Conservation (phyloP, 2,113 vertebrate species). For the Xerus inauris region DNA sequence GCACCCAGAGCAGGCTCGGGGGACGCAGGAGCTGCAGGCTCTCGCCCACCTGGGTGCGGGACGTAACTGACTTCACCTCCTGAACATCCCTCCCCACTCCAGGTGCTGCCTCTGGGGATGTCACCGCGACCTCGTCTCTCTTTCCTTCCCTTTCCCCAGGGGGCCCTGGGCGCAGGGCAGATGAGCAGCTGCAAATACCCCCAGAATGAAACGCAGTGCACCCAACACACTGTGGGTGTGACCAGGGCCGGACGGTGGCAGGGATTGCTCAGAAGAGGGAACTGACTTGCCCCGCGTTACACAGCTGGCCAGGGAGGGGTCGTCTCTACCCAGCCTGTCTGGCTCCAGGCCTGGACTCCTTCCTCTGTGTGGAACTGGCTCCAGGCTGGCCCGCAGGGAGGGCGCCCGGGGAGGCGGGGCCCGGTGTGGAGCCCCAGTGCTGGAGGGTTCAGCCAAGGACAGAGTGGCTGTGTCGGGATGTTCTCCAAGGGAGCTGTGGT, state of each 20-base stretch:
- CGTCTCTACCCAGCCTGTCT: not conserved
- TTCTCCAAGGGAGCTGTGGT: not conserved
- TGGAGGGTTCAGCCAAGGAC: not conserved
- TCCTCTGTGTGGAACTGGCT: not conserved
- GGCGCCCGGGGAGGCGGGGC: too few relatives aligned
- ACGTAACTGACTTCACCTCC: not conserved
- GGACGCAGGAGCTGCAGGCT: not conserved
- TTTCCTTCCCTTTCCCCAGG: not conserved
- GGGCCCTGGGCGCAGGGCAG: not conserved
- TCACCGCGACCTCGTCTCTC: not conserved
- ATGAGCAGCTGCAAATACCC: too few relatives aligned
- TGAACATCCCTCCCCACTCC: not conserved
- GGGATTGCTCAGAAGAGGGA: not conserved
- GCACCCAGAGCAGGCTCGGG: not conserved
- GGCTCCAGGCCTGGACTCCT: not conserved
- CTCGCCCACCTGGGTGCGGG: not conserved
- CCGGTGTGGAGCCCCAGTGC: too few relatives aligned
- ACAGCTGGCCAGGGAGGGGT: not conserved
- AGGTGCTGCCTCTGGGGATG: not conserved
- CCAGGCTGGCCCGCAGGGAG: not conserved
- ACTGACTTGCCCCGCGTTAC: too few relatives aligned
- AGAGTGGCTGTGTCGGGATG: not conserved
- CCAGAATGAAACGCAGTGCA: not conserved
- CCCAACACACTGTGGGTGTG: accelerated
- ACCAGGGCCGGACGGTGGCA: not conserved